phyloP scores from a whole-genome alignment of 2,888 invertebrate genomes.

The Drosophila borealis region DNA sequence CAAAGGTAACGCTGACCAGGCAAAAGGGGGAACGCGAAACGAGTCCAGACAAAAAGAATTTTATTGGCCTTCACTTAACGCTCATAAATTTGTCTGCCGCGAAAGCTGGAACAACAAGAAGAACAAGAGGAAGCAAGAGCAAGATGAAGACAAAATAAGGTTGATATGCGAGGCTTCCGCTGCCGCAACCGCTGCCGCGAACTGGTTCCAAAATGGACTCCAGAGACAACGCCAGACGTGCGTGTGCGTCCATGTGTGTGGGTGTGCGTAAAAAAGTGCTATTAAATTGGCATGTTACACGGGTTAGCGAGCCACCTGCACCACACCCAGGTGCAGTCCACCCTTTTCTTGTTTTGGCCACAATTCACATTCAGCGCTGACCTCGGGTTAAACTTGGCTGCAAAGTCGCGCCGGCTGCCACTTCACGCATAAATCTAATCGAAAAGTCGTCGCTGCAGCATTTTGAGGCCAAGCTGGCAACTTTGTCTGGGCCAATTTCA shows the following conservation, averaged over 20 bases:
- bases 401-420: slow-evolving; percentile 3
- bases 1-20: slow-evolving; percentile 18
- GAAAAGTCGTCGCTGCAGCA: slow-evolving; percentile 13
- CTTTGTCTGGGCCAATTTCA: slow-evolving; percentile 56
- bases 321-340: slow-evolving; percentile 28
- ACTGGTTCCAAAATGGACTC: slow-evolving; percentile 60
- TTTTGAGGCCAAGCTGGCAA: slow-evolving; percentile 10
- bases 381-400: slow-evolving; percentile 49
- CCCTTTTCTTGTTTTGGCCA: slow-evolving; percentile 66
- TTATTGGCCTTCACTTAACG: slow-evolving; percentile 81
- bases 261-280: slow-evolving; percentile 57
- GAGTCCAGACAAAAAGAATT: slow-evolving; percentile 72
- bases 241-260: slow-evolving; percentile 19
- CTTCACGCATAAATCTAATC: slow-evolving; percentile 77
- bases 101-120: slow-evolving; percentile 40
- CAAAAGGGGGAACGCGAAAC: slow-evolving; percentile 15
- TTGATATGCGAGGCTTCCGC: slow-evolving; percentile 75
- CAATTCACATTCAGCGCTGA: slow-evolving; percentile 26
- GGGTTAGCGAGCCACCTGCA: slow-evolving; percentile 52
- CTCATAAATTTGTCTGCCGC: slow-evolving; percentile 80
- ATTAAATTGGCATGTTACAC: slow-evolving; percentile 63
- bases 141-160: slow-evolving; percentile 52
- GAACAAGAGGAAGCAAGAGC: slow-evolving; percentile 7
- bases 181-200: slow-evolving; percentile 48
- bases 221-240: slow-evolving; percentile 14